phyloP scores from a whole-genome alignment of 2,113 vertebrate species.

The Ochotona princeps region DNA sequence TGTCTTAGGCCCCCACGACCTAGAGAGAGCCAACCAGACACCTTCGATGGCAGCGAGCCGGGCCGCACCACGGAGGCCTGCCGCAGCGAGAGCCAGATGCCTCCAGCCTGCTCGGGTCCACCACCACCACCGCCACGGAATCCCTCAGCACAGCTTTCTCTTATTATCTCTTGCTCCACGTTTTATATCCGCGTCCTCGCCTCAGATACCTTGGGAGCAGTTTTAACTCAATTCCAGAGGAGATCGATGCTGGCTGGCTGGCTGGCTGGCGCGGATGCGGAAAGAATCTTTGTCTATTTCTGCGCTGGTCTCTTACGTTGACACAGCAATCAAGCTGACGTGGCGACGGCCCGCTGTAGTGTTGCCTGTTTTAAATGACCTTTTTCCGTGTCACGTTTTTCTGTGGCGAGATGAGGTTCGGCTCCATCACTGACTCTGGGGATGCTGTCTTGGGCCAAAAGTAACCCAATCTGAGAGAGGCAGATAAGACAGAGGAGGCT shows the following conservation, averaged over 20 bases:
- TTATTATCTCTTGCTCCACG: not conserved
- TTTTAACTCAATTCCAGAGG: not conserved
- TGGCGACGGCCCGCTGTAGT: not conserved
- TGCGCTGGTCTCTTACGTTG: not conserved
- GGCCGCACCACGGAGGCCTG: too few relatives aligned
- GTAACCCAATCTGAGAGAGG: conserved; percentile 47
- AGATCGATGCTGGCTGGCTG: not conserved
- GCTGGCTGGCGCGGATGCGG: not conserved
- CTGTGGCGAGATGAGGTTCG: not conserved
- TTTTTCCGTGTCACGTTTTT: not conserved
- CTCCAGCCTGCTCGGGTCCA: not conserved
- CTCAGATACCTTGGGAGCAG: not conserved
- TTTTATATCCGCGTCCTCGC: not conserved
- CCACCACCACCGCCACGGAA: not conserved
- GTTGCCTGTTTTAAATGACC: not conserved
- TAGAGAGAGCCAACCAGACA: not conserved
- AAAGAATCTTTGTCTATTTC: not conserved
- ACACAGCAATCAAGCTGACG: not conserved
- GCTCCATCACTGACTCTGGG: not conserved
- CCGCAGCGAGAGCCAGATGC: not conserved
- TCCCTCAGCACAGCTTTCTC: not conserved
- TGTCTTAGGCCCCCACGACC: not conserved
- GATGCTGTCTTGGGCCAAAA: conserved; percentile 22
- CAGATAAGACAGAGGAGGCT: not conserved
- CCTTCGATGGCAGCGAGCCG: too few relatives aligned